Base-by-base conservation (phyloP, 2,113 vertebrate species). In the Anhinga rufa region DNA sequence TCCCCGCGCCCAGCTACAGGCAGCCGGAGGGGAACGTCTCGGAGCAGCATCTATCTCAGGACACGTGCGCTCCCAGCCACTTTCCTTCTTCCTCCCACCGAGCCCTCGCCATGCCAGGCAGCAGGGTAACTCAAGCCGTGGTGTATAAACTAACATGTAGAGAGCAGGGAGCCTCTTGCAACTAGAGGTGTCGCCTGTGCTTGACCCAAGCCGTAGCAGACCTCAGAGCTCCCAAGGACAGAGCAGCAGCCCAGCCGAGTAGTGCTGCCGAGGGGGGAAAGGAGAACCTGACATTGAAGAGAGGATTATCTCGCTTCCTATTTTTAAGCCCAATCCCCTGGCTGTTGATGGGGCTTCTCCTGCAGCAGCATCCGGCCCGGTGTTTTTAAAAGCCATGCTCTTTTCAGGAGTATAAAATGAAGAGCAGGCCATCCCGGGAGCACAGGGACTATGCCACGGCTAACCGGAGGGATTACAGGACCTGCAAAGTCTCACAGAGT, bases 141-240 rank as follows among this genome's bases (percentile, higher is more conserved):
- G 14, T 0, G 5, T 4, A 2, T 3, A 19, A 12, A 31, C 7
- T 15, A 24, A 42, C 9, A 2, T 0, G 1, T 0, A 19, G 21
- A 10, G 36, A 31, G 51, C 29, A 9, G 1, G 4, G 32, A 38
- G 51, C 42, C 38, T 64, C 79, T 10, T 5, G 25, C 75, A 16
- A 10, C 12, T 2, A 1, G 7, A 48, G 24, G 25, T n/a, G 29
- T 22, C 1, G 4, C 55, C 29, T 2, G 34, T 4, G 31, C 22
- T 14, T 29, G 9, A 17, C 31, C 29, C 44, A 8, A 77, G n/a
- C 57, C 42, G 34, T 12, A 28, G 24, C 15, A 44, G 28, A 28
- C 5, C 77, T 49, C 11, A 0, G 21, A 0, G 18, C 44, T 34
- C 42, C 28, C 7, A 1, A 29, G 75, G 55, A n/a, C 9, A 7